Base-by-base conservation (phyloP, 2,888 invertebrate species). In the Lithophane ornitopus region DNA sequence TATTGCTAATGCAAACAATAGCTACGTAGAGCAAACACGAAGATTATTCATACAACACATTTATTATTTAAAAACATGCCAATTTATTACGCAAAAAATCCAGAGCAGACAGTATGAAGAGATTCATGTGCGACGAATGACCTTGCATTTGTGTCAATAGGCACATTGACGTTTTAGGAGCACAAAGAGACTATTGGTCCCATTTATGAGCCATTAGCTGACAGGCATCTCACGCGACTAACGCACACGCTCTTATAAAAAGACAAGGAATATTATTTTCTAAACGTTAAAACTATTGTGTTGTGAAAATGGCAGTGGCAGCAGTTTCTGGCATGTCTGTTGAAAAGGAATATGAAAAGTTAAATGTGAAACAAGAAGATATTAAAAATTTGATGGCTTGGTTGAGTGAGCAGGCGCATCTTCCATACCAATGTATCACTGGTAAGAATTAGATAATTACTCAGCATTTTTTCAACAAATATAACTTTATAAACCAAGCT, bases 341-440 rank as follows among this genome's bases (percentile, higher is more conserved):
- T 68, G 72, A 85, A 77, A 95, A 96, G 61, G 97, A 97, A 89
- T 97, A 97, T 90, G 93, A 95, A 70, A 97, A 96, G 85, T 97
- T 97, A 92, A 92, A 97, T 79, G 93, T 98, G 67, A 97, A 97
- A 75, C 93, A 94, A 26, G 94, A 96, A 67, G 97, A 97, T 86
- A 94, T 98, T 22, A 90, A 95, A 67, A 94, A 94, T 76, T 91
- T 98, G 65, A 89, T 95, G 82, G 95, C 97, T 70, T 98, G 98
- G 98, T 92, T 97, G 49, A 92, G 94, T 34, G 97, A 96, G 66
- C 98, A 98, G 88, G 96, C 97, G 0, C 97, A 98, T 93, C 93
- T 98, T 80, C 97, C 97, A 14, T 76, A 88, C 74, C 87, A 89
- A 70, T 91, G 96, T 88, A 93, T 97, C 56, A 94, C 93, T 82